Evolutionary conservation across 1,140 invertebrate genomes (phyloP), one percentile per base, ranked within the genome.

Genomic region (Saccostrea cuccullata): DNA sequence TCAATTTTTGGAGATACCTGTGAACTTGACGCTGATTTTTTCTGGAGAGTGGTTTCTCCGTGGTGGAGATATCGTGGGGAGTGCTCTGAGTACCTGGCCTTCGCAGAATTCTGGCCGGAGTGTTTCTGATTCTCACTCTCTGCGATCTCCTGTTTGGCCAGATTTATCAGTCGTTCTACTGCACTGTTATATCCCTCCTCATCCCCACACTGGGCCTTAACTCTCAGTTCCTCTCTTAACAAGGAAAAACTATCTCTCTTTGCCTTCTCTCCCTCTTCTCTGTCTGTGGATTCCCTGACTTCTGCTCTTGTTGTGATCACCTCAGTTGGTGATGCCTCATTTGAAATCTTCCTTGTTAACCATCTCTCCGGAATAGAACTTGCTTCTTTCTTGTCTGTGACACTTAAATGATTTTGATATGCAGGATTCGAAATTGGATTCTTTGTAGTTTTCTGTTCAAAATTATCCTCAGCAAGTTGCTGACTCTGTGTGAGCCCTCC

Each of bases 141-240:
- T 23, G 87, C 87, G 4, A 90, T 90, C 70, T 90, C 89, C 30
- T 86, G 67, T 88, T 90, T 90, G 55, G 89, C 84, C 26, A 87
- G 40, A 30, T 70, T 84, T 55, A 90, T 88, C 20, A 90, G 77
- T 8, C 85, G 58, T 77, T 90, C 89, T 9, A 90, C 89, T 3
- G 47, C 55, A 30, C 83, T 84, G 73, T 88, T 84, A 84, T 88
- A 90, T 0, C 84, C 86, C 77, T 87, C 87, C 36, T 86, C 87
- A 87, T 85, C 67, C 23, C 36, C 85, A 26, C 56, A n/a, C 15
- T 40, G 30, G 15, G 58, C 55, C 20, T 60, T 85, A 9, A n/a
- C 47, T 36, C 55, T 85, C 0, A 85, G 84, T 30, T 85, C 84
- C 30, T 85, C 84, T 40, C 84, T 85, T 9, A 85, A 56, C 56